phyloP scores from a whole-genome alignment of 2,888 invertebrate species.

The Drymonia ruficornis region DNA sequence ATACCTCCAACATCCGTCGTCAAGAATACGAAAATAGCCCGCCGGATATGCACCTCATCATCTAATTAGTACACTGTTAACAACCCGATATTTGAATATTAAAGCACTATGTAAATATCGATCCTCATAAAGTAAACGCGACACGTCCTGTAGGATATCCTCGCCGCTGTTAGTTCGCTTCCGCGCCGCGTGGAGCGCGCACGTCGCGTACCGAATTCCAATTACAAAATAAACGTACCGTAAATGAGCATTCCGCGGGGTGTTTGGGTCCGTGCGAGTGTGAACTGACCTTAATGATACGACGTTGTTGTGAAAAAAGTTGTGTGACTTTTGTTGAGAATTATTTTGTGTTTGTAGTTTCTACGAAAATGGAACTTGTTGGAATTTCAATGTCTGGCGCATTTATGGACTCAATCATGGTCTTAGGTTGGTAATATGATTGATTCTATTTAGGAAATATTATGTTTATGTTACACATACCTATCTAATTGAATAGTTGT shows the following conservation, averaged over 20 bases:
- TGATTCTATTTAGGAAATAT: too few species aligned
- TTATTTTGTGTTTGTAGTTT: slow-evolving; percentile 17
- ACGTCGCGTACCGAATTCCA: slow-evolving; percentile 65
- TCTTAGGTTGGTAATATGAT: slow-evolving; percentile 4
- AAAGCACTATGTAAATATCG: slow-evolving; percentile 82
- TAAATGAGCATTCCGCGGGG: slow-evolving; percentile 49
- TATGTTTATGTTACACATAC: too few species aligned
- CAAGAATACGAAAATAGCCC: neutral
- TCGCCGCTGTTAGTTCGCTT: slow-evolving; percentile 72
- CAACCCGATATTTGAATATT: slow-evolving; percentile 67
- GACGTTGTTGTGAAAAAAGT: slow-evolving; percentile 10
- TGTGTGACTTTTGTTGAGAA: slow-evolving; percentile 12
- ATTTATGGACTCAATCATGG: neutral
- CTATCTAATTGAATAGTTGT: too few species aligned
- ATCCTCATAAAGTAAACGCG: slow-evolving; percentile 71
- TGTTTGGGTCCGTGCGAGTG: slow-evolving; percentile 40
- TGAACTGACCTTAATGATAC: slow-evolving; percentile 43
- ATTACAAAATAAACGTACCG: slow-evolving; percentile 56
- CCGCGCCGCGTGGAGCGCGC: slow-evolving; percentile 72
- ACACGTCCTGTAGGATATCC: slow-evolving; percentile 80
- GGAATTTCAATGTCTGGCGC: neutral
- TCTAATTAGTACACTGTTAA: slow-evolving; percentile 48
- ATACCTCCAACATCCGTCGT: too few species aligned
- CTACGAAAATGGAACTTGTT: neutral
- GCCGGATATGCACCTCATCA: slow-evolving; percentile 13